These are phyloP conservation scores for Apamea monoglypha DNA, from an alignment of 2,888 invertebrate genomes.

Conservation along the genomic window DNA sequence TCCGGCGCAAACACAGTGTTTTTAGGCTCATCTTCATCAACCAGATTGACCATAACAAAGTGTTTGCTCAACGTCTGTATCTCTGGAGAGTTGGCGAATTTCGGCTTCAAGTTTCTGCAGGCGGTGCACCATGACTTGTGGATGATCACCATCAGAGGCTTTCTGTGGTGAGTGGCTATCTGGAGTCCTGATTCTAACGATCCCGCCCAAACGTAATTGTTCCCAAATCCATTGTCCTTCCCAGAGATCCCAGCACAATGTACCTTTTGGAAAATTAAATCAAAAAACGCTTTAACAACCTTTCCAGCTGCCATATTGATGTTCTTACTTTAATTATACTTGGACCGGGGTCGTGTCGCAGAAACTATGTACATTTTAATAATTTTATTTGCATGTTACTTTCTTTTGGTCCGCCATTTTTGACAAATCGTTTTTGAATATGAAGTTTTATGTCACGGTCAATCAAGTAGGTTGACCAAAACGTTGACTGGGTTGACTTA, in stretches of 20 bases:
- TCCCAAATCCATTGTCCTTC: conserved; percentile 86
- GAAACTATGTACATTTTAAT: conserved; percentile 75
- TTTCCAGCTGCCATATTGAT: conserved; percentile 78
- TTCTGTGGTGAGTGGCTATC: conserved; percentile 84
- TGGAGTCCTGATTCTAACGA: conserved; percentile 84
- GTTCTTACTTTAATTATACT: conserved; percentile 45
- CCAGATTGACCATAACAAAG: conserved; percentile 92
- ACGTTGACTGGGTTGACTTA: not conserved
- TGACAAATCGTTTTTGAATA: conserved; percentile 68
- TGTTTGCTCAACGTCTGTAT: conserved; percentile 90
- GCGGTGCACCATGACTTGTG: conserved; percentile 93
- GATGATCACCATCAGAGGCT: conserved; percentile 92
- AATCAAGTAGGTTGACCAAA: conserved; percentile 44
- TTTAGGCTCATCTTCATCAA: conserved; percentile 90
- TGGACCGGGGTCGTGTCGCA: conserved; percentile 50
- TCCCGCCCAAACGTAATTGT: conserved; percentile 85
- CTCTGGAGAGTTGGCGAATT: conserved; percentile 90
- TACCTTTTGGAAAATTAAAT: conserved; percentile 75
- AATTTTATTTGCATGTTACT: conserved; percentile 63
- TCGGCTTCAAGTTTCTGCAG: conserved; percentile 91
- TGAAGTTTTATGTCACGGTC: conserved; percentile 56
- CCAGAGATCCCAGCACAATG: conserved; percentile 75
- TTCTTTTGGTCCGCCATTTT: conserved; percentile 73
- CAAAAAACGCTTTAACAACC: conserved; percentile 78
- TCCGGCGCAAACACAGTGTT: conserved; percentile 90